Conservation (phyloP, 1,140 invertebrate species). For the Orius insidiosus region DNA sequence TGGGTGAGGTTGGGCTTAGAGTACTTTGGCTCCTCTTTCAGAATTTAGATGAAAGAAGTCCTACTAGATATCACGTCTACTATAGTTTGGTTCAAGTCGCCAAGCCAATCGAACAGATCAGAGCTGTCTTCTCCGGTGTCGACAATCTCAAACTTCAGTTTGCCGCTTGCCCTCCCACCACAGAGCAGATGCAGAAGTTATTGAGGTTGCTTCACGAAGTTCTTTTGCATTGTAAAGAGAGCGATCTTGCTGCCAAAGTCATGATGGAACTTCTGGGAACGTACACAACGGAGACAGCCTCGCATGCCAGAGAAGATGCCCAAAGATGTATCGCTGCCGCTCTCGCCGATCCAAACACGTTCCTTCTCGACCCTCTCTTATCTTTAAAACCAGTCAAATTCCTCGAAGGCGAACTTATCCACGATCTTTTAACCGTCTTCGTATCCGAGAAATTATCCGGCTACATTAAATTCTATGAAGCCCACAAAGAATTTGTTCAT, state of each 20-base stretch:
- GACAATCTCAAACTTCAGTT: conserved; percentile 75
- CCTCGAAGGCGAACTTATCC: conserved; percentile 87
- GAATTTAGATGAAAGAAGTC: conserved; percentile 66
- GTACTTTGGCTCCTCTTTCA: conserved; percentile 72
- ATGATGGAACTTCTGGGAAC: conserved; percentile 93
- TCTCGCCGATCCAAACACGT: conserved; percentile 84
- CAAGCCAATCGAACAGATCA: conserved; percentile 43
- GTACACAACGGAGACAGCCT: conserved; percentile 91
- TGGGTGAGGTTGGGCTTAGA: neutral
- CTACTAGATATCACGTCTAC: conserved; percentile 81
- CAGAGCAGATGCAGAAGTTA: conserved; percentile 84
- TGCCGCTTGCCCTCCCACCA: conserved; percentile 60
- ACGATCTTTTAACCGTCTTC: conserved; percentile 90
- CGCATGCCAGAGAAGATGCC: conserved; percentile 86
- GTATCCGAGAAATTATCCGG: conserved; percentile 82
- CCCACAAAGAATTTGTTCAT: conserved; percentile 86
- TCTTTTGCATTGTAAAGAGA: conserved; percentile 22
- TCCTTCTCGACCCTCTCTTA: conserved; percentile 83
- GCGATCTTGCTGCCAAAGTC: conserved; percentile 81
- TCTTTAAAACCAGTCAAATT: conserved; percentile 87
- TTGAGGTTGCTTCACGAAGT: conserved; percentile 34
- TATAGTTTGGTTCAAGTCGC: conserved; percentile 61
- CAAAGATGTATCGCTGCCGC: conserved; percentile 91
- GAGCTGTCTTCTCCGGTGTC: conserved; percentile 59
- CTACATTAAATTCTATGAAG: conserved; percentile 79